Evolutionary conservation across 2,888 invertebrate species (phyloP).

Genomic region (Eupithecia vulgata): DNA sequence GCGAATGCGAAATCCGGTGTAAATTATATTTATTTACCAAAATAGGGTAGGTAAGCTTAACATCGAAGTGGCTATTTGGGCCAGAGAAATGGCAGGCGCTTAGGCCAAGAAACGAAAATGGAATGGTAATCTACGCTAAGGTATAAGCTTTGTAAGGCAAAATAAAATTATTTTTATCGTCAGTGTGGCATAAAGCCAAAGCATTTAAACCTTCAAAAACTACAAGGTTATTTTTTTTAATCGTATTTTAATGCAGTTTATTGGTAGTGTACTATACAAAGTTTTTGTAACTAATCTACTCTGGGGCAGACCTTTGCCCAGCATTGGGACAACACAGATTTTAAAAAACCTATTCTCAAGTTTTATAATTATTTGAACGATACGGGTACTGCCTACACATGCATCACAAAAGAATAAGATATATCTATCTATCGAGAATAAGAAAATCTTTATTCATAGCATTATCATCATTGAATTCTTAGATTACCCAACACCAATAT

Average conservation of each 20-base stretch:
- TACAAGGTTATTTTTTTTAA: not conserved
- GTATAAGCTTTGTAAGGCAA: not conserved
- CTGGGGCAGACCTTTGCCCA: too few species aligned
- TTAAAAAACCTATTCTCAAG: too few species aligned
- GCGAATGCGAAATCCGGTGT: not conserved
- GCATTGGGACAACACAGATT: too few species aligned
- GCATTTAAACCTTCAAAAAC: not conserved
- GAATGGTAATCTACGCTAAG: slow-evolving; percentile 16
- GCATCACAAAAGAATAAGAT: too few species aligned
- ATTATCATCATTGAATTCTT: too few species aligned
- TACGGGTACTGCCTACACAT: not conserved
- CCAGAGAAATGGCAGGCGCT: slow-evolving; percentile 4
- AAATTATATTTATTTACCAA: not conserved
- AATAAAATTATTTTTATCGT: slow-evolving; percentile 5
- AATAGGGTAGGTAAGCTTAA: not conserved
- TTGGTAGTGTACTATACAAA: not conserved
- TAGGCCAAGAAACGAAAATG: slow-evolving; percentile 20
- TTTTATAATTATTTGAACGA: not conserved
- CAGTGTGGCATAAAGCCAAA: slow-evolving; percentile 19
- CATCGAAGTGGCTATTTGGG: slow-evolving; percentile 17
- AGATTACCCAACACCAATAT: too few species aligned
- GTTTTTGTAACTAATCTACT: too few species aligned
- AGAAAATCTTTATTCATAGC: too few species aligned
- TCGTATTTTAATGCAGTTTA: not conserved
- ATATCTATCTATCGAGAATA: too few species aligned